Base-by-base conservation (phyloP, 2,113 vertebrate genomes). In the Zosterops lateralis region DNA sequence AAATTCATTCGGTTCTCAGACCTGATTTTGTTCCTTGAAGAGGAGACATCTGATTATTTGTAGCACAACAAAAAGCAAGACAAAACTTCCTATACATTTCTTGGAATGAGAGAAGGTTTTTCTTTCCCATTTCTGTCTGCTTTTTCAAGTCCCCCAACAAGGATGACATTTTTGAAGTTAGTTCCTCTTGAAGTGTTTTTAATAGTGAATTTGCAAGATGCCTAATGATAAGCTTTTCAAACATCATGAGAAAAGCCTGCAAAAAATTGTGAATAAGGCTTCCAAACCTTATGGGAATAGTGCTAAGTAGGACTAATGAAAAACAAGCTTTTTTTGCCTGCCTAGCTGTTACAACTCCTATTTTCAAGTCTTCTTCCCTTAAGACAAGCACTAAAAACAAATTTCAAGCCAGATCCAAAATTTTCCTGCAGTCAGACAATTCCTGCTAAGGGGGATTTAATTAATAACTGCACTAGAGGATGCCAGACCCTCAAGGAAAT, bases 271-370 rank as follows among this genome's bases (percentile, higher is more conserved):
- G 78, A 95, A 40, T 83, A 89, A 80, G 54, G 42, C 40, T 94
- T 95, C 19, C 51, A 90, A 84, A 81, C 17, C 71, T 66, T 68
- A 62, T 21, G 73, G 57, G 83, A 84, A 83, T 44, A 64, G 56
- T 64, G 79, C 60, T 80, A 92, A 93, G 80, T 45, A 89, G 50
- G 78, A 87, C 58, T 93, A 92, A 93, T 47, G 82, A 96, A 83
- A 58, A 85, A 61, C 4, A 18, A 7, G 48, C 71, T 68, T 60
- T 53, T 94, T 76, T 78, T 88, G 82, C 72, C 78, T 80, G 72
- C 47, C 60, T 76, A 77, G 82, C 75, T 87, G 87, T 70, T 95
- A 92, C 47, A 53, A 61, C 34, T 90, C 36, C 0, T 34, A 85
- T 74, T 95, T 92, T 72, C 38, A 87, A 85, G 38, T 76, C 75